Evolutionary conservation across 2,113 vertebrate species (phyloP), one percentile per base, ranked within the genome.

Genomic region (Actinemys pallida): DNA sequence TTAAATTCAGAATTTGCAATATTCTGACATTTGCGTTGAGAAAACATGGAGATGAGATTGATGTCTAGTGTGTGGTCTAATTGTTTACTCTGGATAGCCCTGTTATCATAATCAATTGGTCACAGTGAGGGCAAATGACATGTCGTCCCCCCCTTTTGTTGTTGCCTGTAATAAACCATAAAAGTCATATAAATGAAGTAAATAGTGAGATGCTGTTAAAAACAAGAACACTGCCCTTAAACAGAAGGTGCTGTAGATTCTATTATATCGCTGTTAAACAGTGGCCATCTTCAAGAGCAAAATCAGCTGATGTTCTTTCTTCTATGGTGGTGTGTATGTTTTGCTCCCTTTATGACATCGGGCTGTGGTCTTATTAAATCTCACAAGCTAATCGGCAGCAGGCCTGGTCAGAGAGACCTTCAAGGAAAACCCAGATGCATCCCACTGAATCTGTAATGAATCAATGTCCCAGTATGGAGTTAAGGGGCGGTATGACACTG

Each of bases 131-230:
- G 20, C 88, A 83, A 90, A 87, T 92, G 29, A 5, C 20, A 8
- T 80, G 69, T 89, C 87, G 5, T 90, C 27, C 62, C 22, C 54
- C 45, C 1, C 20, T 90, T 79, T 49, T 95, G 54, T 78, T 96
- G 95, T 96, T 25, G 39, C 20, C 49, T 50, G 84, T 92, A 96
- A 96, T 79, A 95, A 89, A 84, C 90, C 84, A 62, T 47, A 75
- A 35, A 84, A 72, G 90, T 4, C 90, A 52, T 59, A 95, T 95
- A 89, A 93, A 76, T 42, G 59, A 86, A 89, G 85, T 83, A 93
- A 95, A 93, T 65, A 84, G 80, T 4, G 78, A 76, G 90, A 94
- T 93, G 93, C 94, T 96, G 93, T 86, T 94, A 89, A 88, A 89
- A 59, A 45, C 45, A 42, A 95, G n/a, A 45, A n/a, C 11, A 19